Evolutionary conservation across 2,888 invertebrate species (phyloP).

Genomic region (Agriotes lineatus): DNA sequence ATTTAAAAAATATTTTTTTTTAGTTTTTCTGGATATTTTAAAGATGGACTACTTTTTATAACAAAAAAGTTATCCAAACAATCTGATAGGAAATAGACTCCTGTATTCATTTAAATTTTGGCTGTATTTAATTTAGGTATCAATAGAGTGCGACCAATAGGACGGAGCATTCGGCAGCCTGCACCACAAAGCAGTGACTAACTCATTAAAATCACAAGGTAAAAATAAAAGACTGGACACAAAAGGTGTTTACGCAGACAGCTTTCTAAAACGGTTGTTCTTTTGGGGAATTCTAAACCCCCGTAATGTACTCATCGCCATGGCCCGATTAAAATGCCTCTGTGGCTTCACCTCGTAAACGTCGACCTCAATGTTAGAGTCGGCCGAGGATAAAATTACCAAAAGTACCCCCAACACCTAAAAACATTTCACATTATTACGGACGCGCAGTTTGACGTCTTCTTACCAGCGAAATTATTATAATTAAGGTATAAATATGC

Average conservation of each 20-base stretch:
- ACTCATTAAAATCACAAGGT: constrained; percentile 19
- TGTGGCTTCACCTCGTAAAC: constrained; percentile 76
- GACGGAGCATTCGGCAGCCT: too few species aligned
- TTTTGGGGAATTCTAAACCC: constrained; percentile 65
- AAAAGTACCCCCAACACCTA: constrained; percentile 86
- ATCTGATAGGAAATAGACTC: too few species aligned
- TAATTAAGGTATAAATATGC: constrained; percentile 87
- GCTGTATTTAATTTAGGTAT: too few species aligned
- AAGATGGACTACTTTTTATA: too few species aligned
- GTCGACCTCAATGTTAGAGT: constrained; percentile 65
- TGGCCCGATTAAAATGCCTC: constrained; percentile 88
- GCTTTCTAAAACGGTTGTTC: constrained; percentile 55
- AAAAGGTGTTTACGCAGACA: constrained; percentile 48
- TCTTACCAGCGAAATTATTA: constrained; percentile 86
- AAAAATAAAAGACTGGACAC: constrained; percentile 2
- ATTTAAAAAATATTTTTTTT: too few species aligned
- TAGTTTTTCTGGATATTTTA: too few species aligned
- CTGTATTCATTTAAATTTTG: too few species aligned
- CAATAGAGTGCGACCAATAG: too few species aligned
- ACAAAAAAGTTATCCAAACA: too few species aligned
- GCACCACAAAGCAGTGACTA: constrained; percentile 9
- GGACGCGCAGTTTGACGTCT: constrained; percentile 3
- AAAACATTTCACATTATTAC: constrained; percentile 40
- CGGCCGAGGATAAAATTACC: constrained; percentile 84
- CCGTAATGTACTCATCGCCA: constrained; percentile 88